Evolutionary conservation across 2,797 vertebrate species (phyloP).

Genomic region (Pipistrellus nathusii): DNA sequence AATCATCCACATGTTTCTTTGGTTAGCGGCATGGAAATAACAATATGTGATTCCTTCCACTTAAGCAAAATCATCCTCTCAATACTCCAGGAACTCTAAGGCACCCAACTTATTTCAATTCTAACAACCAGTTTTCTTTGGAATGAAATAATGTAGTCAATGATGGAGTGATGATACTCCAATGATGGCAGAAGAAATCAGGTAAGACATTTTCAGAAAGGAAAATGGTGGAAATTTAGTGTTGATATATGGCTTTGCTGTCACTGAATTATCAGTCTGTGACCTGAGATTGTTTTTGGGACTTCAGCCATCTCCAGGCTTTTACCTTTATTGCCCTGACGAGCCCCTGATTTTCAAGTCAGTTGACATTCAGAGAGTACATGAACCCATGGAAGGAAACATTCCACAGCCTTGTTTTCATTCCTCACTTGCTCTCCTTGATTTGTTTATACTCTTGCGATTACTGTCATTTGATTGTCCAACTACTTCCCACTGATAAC

Average conservation of each 20-base stretch:
- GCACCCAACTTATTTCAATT: neutral
- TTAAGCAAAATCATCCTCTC: neutral
- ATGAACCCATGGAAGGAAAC: conserved; percentile 29
- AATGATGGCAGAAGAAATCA: neutral
- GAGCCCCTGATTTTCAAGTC: conserved; percentile 6
- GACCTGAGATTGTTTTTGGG: neutral
- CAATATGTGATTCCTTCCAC: neutral
- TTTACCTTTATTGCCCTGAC: neutral
- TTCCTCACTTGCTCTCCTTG: conserved; percentile 59
- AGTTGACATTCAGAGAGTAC: neutral
- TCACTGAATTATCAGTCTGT: neutral
- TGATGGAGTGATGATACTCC: neutral
- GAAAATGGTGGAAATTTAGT: neutral
- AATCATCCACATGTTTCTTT: conserved; percentile 10
- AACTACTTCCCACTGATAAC: conserved; percentile 79
- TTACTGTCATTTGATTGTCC: conserved; percentile 85
- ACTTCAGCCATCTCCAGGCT: neutral
- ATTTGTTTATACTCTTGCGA: conserved; percentile 82
- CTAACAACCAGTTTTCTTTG: neutral
- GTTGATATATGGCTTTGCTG: neutral
- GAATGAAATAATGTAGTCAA: neutral
- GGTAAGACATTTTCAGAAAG: neutral
- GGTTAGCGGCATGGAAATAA: neutral
- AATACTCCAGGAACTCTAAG: neutral
- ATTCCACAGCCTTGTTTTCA: neutral